Conservation (phyloP, 23 tunicate species). For the Trididemnum clinides region DNA sequence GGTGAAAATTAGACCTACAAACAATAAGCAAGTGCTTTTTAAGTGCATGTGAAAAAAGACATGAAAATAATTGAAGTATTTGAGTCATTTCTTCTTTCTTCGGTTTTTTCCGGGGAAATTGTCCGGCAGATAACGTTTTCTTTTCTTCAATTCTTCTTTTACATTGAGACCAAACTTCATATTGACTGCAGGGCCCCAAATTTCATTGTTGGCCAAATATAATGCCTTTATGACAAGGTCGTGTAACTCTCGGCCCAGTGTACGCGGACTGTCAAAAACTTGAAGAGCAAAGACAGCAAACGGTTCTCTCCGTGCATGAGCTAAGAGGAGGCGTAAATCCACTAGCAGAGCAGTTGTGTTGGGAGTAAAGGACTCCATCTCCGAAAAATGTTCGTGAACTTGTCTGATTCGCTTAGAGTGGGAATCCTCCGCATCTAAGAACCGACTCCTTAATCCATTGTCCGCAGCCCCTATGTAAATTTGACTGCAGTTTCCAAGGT, state of each 20-base stretch:
- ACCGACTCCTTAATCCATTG: conserved; percentile 52
- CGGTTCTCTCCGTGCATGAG: conserved; percentile 71
- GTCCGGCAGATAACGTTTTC: conserved; percentile 73
- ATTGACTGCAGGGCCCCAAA: conserved; percentile 97
- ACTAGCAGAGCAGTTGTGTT: conserved; percentile 73
- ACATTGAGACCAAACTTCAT: conserved; percentile 88
- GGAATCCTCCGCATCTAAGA: conserved; percentile 69
- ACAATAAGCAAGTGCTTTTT: too few species aligned
- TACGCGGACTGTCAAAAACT: conserved; percentile 70
- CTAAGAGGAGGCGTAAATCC: conserved; percentile 73
- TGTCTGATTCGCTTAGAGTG: conserved; percentile 53
- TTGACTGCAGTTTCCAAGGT: conserved; percentile 76
- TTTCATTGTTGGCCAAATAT: conserved; percentile 82
- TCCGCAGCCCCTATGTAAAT: conserved; percentile 91
- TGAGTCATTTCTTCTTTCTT: conserved; percentile 25
- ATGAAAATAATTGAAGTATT: not conserved
- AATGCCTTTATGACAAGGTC: conserved; percentile 79
- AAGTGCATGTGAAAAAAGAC: too few species aligned
- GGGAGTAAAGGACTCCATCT: conserved; percentile 69
- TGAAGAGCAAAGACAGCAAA: conserved; percentile 84
- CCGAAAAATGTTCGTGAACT: conserved; percentile 51
- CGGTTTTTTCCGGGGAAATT: conserved; percentile 85
- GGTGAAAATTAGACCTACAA: too few species aligned
- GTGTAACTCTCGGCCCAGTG: conserved; percentile 75
- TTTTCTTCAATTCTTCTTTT: conserved; percentile 85